Percentiles rank a stretch among this genome's conserved stretches.
phyloP scores from a whole-genome alignment of 2,797 vertebrate species.

The Poecilia wingei region DNA sequence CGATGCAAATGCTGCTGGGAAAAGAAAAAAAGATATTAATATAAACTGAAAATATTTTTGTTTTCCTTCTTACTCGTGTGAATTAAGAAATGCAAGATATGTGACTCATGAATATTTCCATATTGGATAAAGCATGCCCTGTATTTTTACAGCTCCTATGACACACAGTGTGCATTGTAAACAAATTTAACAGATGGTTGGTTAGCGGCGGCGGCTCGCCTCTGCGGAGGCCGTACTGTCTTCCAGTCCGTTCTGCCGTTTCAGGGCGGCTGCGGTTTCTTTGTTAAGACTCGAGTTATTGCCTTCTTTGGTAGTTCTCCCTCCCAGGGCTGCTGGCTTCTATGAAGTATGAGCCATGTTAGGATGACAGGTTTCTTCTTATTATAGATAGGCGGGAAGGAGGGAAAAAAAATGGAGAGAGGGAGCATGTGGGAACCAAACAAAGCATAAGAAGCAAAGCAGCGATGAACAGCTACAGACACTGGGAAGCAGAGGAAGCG shows the following conservation, averaged over 20 bases:
- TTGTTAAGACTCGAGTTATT: conserved; percentile 57
- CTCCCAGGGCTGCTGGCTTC: conserved; percentile 55
- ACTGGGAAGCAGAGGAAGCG: conserved; percentile 39
- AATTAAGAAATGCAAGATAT: not conserved
- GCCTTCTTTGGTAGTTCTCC: conserved; percentile 69
- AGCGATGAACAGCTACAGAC: conserved; percentile 5
- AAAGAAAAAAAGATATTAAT: not conserved
- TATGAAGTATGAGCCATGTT: conserved; percentile 52
- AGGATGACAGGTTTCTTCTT: conserved; percentile 64
- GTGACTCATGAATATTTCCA: not conserved
- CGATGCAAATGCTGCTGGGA: not conserved
- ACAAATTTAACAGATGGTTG: conserved; percentile 21
- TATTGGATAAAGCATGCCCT: not conserved
- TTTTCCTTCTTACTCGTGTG: not conserved
- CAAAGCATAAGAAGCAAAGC: conserved; percentile 59
- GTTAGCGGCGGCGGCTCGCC: conserved; percentile 37
- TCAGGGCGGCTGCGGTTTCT: conserved; percentile 51
- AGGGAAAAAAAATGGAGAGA: not conserved
- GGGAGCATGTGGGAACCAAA: conserved; percentile 49
- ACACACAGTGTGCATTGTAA: not conserved
- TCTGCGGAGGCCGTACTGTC: conserved; percentile 29
- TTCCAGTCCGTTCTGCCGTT: conserved; percentile 53
- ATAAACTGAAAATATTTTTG: not conserved
- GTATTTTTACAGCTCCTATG: not conserved
- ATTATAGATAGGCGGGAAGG: conserved; percentile 43